phyloP scores from a whole-genome alignment of 2,888 invertebrate species.

The Lepidochrysops patricia region DNA sequence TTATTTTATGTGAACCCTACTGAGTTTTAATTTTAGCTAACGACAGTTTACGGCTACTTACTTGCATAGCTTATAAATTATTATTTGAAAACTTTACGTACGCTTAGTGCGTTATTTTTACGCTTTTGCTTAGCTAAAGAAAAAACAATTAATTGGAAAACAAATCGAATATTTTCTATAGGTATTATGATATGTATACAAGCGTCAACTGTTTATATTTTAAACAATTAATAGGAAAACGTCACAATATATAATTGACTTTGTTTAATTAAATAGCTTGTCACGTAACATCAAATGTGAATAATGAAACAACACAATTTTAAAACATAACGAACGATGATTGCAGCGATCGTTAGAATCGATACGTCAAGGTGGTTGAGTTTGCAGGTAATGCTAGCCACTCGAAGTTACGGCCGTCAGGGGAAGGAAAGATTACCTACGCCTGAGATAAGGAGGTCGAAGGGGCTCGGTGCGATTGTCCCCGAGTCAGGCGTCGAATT shows the following conservation, averaged over 20 bases:
- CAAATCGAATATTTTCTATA: too few species aligned
- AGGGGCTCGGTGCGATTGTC: slow-evolving; percentile 74
- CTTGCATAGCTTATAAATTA: not conserved
- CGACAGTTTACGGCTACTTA: not conserved
- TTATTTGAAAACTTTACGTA: too few species aligned
- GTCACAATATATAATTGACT: too few species aligned
- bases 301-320: slow-evolving; percentile 15
- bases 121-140: too few species aligned
- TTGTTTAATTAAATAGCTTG: not conserved
- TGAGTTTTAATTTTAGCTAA: not conserved
- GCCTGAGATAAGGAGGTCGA: slow-evolving; percentile 73
- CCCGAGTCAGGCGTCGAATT: slow-evolving; percentile 74
- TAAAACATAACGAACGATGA: slow-evolving; percentile 42
- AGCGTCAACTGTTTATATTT: too few species aligned
- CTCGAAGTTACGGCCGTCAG: slow-evolving; percentile 73
- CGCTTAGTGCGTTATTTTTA: too few species aligned
- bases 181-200: too few species aligned
- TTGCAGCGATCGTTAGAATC: slow-evolving; percentile 65
- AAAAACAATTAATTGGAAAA: too few species aligned
- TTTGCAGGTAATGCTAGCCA: slow-evolving; percentile 74
- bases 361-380: slow-evolving; percentile 68
- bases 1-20: slow-evolving; percentile 25
- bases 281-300: not conserved
- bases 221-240: too few species aligned
- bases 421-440: slow-evolving; percentile 75